Percentiles rank a stretch among this genome's conserved stretches.
Conservation (phyloP, 2,888 invertebrate genomes). For the Liposcelis brunnea region DNA sequence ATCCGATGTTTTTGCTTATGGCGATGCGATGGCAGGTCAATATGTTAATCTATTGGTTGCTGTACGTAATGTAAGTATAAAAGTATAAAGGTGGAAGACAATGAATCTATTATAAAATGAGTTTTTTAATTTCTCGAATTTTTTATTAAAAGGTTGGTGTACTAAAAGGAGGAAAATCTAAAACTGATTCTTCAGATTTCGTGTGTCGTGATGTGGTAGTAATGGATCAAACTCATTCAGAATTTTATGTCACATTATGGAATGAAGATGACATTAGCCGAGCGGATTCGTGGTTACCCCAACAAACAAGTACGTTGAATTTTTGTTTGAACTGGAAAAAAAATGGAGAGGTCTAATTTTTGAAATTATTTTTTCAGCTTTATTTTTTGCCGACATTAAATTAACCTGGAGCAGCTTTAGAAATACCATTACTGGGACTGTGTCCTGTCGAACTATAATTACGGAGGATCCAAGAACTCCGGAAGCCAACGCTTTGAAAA, state of each 20-base stretch:
- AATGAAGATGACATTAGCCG: conserved; percentile 50
- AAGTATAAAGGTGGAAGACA: too few relatives aligned
- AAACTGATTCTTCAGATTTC: conserved; percentile 23
- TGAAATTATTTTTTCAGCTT: conserved; percentile 23
- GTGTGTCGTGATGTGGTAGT: conserved; percentile 47
- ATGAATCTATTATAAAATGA: not conserved
- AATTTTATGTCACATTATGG: conserved; percentile 45
- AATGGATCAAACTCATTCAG: conserved; percentile 42
- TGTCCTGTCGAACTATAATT: conserved; percentile 39
- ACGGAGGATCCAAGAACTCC: conserved; percentile 54
- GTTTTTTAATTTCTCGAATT: not conserved
- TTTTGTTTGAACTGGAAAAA: too few relatives aligned
- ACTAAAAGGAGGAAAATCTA: not conserved
- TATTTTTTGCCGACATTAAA: conserved; percentile 53
- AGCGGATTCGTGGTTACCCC: conserved; percentile 47
- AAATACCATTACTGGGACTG: conserved; percentile 30
- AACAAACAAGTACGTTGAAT: conserved; percentile 31
- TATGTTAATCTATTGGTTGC: conserved; percentile 50
- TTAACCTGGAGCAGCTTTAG: conserved; percentile 29
- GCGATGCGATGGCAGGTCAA: conserved; percentile 27
- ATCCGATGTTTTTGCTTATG: conserved; percentile 33
- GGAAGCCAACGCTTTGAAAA: conserved; percentile 37
- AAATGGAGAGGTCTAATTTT: not conserved
- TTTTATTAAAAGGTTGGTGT: not conserved
- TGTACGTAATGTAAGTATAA: conserved; percentile 34